Base-by-base conservation (phyloP, 2,113 vertebrate species). In the Heterotis niloticus region DNA sequence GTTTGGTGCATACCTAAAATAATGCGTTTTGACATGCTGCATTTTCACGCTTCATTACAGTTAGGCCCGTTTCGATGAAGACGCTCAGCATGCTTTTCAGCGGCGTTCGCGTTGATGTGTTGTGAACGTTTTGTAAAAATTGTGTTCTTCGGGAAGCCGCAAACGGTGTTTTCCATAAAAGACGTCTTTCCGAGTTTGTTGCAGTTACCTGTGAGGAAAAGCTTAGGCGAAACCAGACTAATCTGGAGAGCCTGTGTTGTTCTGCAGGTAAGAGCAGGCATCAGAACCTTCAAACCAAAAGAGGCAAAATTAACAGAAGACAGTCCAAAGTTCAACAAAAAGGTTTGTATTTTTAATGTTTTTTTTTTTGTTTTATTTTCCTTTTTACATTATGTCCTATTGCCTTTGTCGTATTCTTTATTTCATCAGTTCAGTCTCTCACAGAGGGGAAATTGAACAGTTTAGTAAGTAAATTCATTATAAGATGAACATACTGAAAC, bases 311-410 rank as follows among this genome's bases (percentile, higher is more conserved):
- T 94, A 75, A 81, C 85, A 0, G 96, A 96, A 83, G 96, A 97
- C 69, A 94, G 90, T 79, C 86, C 90, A 26, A 99, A 98, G 85
- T 94, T 99, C 84, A 95, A 94, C 82, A 99, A 99, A 92, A 99
- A 99, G 96, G 95, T 96, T 80, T 69, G 92, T 88, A 11, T 14
- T 44, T 66, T 11, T 11, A 23, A 34, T n/a, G n/a, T 77, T 23
- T 18, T 23, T 67, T 9, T 67, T 67, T 23, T 0, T 64, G 5
- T n/a, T n/a, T 64, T n/a, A n/a, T n/a, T n/a, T n/a, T n/a, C n/a
- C n/a, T n/a, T n/a, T n/a, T n/a, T n/a, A n/a, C n/a, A n/a, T n/a
- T n/a, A n/a, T n/a, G n/a, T n/a, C n/a, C n/a, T n/a, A n/a, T n/a
- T n/a, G n/a, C n/a, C n/a, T n/a, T n/a, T n/a, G n/a, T n/a, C n/a